A percentile compares a stretch with the other conserved stretches of the same genome.
Evolutionary conservation across 1,140 invertebrate species (phyloP).

Genomic region (Thalassaphorura encarpata): DNA sequence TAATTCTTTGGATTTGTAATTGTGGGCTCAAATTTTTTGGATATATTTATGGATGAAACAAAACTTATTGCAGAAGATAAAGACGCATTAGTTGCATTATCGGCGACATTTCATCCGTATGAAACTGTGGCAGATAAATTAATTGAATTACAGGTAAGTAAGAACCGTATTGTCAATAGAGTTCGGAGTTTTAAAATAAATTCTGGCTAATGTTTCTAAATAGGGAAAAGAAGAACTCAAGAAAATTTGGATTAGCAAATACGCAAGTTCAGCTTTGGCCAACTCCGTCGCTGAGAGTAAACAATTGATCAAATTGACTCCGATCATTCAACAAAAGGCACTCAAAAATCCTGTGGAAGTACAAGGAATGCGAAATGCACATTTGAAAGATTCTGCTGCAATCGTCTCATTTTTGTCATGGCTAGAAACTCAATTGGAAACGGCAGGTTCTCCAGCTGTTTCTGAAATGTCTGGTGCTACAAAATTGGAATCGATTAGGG

Average conservation of each 20-base stretch:
- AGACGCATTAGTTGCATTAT: too few species aligned
- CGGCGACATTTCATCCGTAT: too few species aligned
- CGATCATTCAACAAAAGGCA: conserved; percentile 69
- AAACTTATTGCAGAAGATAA: background rate
- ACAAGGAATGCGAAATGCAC: conserved; percentile 74
- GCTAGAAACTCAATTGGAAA: conserved; percentile 56
- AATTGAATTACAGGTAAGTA: too few species aligned
- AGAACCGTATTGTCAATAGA: too few species aligned
- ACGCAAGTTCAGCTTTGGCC: conserved; percentile 17
- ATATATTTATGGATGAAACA: background rate
- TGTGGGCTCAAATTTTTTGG: background rate
- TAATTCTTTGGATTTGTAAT: background rate
- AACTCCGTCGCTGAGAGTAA: conserved; percentile 19
- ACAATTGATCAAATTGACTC: conserved; percentile 44
- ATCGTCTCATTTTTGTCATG: conserved; percentile 83
- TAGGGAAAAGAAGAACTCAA: too few species aligned
- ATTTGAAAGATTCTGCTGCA: conserved; percentile 74
- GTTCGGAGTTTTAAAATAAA: too few species aligned
- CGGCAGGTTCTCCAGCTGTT: conserved; percentile 35
- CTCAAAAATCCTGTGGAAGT: conserved; percentile 77
- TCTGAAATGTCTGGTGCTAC: conserved; percentile 41
- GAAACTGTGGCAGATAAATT: too few species aligned
- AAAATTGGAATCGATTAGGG: conserved; percentile 13
- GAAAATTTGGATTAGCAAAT: conserved; percentile 24
- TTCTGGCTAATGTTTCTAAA: too few species aligned